A percentile compares a stretch with the other conserved stretches of the same genome.
These are phyloP conservation scores for Athetis lepigone DNA, from an alignment of 2,888 invertebrate genomes.

Conservation along the genomic window DNA sequence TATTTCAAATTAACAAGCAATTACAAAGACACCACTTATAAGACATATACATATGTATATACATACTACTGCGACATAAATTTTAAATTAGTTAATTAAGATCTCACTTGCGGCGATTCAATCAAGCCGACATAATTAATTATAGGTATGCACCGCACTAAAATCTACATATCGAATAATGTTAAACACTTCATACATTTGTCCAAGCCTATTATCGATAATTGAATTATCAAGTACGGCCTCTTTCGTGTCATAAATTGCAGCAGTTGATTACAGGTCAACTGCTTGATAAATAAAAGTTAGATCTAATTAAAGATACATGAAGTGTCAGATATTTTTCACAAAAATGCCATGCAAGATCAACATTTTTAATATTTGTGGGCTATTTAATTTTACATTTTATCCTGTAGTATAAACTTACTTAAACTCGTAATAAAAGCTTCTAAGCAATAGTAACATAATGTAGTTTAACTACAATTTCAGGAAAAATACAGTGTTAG, in stretches of 20 bases:
- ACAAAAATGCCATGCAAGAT: not conserved
- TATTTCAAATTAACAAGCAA: not conserved
- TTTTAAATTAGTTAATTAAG: conserved; percentile 18
- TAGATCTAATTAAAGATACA: conserved; percentile 2
- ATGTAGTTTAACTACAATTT: too few species aligned
- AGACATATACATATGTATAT: conserved; percentile 4
- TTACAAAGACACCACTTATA: conserved; percentile 10
- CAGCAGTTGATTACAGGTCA: conserved; percentile 50
- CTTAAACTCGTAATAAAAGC: too few species aligned
- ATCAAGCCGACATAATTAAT: conserved; percentile 13
- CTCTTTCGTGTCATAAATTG: conserved; percentile 60
- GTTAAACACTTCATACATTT: conserved; percentile 47
- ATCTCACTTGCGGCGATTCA: not conserved
- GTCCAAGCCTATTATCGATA: conserved; percentile 36
- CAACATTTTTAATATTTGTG: too few species aligned
- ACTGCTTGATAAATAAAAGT: conserved; percentile 32
- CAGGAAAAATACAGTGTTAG: too few species aligned
- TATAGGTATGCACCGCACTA: conserved; percentile 17
- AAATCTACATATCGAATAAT: conserved; percentile 53
- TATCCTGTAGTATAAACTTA: too few species aligned
- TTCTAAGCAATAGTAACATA: too few species aligned
- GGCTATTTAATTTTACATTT: too few species aligned
- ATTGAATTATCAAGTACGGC: conserved; percentile 46
- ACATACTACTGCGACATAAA: not conserved
- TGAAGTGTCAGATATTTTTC: too few species aligned